phyloP scores from a whole-genome alignment of 2,113 vertebrate species.

The Pelusios castaneus region DNA sequence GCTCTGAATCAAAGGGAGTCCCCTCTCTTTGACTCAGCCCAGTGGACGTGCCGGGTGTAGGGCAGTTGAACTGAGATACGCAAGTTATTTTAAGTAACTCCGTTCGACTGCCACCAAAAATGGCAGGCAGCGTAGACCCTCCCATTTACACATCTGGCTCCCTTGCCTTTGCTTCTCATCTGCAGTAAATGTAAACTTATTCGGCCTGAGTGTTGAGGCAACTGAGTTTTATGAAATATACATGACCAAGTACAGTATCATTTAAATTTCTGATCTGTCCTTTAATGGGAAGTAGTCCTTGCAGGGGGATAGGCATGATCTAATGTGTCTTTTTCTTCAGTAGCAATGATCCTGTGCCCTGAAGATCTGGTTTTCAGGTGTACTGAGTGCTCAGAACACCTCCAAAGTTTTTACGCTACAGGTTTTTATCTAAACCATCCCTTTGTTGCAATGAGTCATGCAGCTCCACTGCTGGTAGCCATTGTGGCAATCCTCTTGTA shows the following conservation, averaged over 20 bases:
- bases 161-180: background rate
- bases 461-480: background rate
- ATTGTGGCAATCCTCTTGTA: background rate
- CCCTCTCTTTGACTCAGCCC: too few relatives aligned
- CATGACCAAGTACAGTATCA: background rate
- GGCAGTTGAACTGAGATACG: too few relatives aligned
- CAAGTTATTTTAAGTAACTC: too few relatives aligned
- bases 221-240: background rate
- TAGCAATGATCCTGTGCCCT: background rate
- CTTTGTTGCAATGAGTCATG: background rate
- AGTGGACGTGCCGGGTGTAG: too few relatives aligned
- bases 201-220: fast-evolving
- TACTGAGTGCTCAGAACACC: background rate
- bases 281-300: background rate
- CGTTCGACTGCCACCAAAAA: too few relatives aligned
- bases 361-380: background rate
- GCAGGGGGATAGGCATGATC: background rate
- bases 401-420: background rate
- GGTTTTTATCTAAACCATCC: background rate
- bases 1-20: too few relatives aligned
- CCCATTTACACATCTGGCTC: background rate
- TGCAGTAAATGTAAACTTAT: background rate
- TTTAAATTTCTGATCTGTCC: background rate
- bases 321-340: background rate
- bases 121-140: too few relatives aligned